Conservation (phyloP, 2,888 invertebrate species). For the Cantharis rufa region DNA sequence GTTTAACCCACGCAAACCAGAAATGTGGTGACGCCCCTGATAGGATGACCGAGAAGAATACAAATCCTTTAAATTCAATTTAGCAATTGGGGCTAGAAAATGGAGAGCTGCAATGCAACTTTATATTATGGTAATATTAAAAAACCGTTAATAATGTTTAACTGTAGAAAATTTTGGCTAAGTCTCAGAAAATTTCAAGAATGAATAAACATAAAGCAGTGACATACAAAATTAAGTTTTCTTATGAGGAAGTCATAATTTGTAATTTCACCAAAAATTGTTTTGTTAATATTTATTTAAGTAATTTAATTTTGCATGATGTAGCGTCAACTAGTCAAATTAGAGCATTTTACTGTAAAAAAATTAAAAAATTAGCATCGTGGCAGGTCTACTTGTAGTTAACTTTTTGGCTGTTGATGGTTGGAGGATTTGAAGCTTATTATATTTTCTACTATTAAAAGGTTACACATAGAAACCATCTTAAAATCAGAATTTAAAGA, state of each 20-base stretch:
- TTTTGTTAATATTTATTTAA: not conserved
- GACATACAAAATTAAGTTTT: not conserved
- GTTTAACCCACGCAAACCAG: no score
- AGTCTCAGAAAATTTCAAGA: not conserved
- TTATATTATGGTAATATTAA: not conserved
- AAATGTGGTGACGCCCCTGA: no score
- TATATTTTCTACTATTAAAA: no score
- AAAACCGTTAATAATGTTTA: not conserved
- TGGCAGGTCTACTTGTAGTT: not conserved
- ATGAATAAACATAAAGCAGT: not conserved
- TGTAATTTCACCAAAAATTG: not conserved
- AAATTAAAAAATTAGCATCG: not conserved
- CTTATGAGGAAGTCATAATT: not conserved
- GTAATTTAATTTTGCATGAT: not conserved
- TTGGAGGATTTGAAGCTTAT: not conserved
- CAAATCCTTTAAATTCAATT: no score
- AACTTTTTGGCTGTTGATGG: not conserved
- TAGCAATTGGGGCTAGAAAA: not conserved
- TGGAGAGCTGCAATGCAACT: not conserved
- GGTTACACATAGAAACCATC: no score
- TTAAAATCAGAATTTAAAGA: not conserved
- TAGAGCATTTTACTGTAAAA: not conserved
- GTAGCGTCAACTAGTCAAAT: not conserved
- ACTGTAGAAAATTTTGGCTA: not conserved
- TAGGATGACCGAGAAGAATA: no score